A percentile compares a stretch with the other conserved stretches of the same genome.
These are phyloP conservation scores for Amblyjoppa proteus DNA, from an alignment of 2,888 invertebrate genomes.

Conservation along the genomic window DNA sequence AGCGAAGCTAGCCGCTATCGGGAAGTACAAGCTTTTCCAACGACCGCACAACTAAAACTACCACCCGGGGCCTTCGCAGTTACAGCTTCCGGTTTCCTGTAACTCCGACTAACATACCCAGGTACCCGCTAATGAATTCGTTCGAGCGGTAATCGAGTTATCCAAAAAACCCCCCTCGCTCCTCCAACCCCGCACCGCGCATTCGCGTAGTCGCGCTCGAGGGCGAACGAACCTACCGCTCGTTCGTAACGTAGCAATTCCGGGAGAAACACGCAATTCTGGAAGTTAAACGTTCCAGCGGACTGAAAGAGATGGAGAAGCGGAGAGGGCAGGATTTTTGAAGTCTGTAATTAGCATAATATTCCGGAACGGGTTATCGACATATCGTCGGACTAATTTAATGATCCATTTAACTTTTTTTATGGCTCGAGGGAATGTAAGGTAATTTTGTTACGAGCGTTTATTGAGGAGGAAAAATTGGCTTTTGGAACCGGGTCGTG, in stretches of 20 bases:
- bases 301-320: background rate
- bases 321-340: constrained; percentile 12
- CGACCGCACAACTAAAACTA: constrained; percentile 27
- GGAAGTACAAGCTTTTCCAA: constrained; percentile 35
- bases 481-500: too few relatives aligned
- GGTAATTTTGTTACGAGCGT: too few relatives aligned
- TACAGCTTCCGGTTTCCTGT: constrained; percentile 62
- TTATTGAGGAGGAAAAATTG: too few relatives aligned
- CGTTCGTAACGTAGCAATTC: constrained; percentile 54
- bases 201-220: constrained; percentile 5
- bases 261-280: constrained; percentile 49
- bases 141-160: constrained; percentile 65
- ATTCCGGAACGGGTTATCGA: constrained; percentile 29
- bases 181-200: background rate
- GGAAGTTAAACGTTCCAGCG: constrained; percentile 9
- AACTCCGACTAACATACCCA: constrained; percentile 55
- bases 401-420: background rate
- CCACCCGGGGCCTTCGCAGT: constrained; percentile 47
- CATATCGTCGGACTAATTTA: constrained; percentile 41
- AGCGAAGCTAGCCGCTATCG: constrained; percentile 11
- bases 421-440: too few relatives aligned
- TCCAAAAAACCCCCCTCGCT: background rate
- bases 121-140: constrained; percentile 64
- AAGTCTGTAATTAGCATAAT: constrained; percentile 32
- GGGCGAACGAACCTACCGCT: constrained; percentile 38